Base-by-base conservation (phyloP, 64 coral and sea anemone genomes). In the Anthopleura sola region DNA sequence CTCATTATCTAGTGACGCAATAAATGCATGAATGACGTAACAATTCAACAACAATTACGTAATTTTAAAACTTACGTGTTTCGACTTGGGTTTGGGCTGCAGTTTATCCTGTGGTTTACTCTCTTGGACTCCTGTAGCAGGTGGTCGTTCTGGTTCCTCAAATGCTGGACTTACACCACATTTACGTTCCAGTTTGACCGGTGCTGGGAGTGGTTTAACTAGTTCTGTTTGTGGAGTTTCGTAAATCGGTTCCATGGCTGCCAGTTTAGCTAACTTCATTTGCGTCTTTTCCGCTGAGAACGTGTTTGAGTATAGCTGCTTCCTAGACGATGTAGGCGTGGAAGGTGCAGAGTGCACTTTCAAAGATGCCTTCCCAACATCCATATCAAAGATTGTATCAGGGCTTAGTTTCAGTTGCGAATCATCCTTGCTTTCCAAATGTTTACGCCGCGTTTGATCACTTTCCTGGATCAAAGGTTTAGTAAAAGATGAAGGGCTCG, bases 211-310 rank as follows among this genome's bases (percentile, higher is more conserved):
- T n/a, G 88, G 88, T 34, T 80, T 55, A 8, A 85, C 60, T 28
- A 86, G 62, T 83, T 89, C 85, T 29, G 87, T 82, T 56, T 86
- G 87, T 46, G 90, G 94, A 26, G 91, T 90, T 62, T 96, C 94
- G 34, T 88, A 75, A 55, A 96, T 96, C 21, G 94, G 91, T 44
- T 96, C 94, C 94, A 96, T 96, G 19, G 90, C 90, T 17, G 86
- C 89, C 55, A 96, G 94, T 84, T 96, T 96, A 57, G 84, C 85
- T 21, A 96, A 69, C 60, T 96, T 96, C 32, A 87, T 69, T 76
- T 96, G 94, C 83, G 94, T 48, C 75, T 96, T 96, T 92, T 96
- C 94, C 13, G 91, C 78, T 75, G 82, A 53, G 56, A 92, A 86
- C 29, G 87, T 78, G 38, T 91, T 91, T 12, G 90, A 46, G 81